Base-by-base conservation (phyloP, 2,113 vertebrate species). In the Poecilia latipinna region DNA sequence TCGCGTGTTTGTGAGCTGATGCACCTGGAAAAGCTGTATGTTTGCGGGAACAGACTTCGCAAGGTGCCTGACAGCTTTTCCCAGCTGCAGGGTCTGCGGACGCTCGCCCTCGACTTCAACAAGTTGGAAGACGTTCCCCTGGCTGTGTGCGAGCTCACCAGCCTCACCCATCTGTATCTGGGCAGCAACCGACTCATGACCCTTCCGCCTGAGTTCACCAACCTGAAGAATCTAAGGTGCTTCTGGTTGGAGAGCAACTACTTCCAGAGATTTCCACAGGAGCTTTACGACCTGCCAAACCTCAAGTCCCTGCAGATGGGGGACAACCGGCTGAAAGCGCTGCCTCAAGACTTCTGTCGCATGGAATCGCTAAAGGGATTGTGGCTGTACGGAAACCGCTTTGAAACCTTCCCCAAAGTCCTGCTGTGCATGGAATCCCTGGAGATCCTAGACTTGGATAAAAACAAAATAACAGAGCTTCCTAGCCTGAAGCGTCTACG, bases 331-430 rank as follows among this genome's bases (percentile, higher is more conserved):
- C 79, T 99, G 77, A 91, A 93, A 54, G 86, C 88, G 1, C 94
- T 99, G 85, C 98, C 98, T 1, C 66, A 90, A 1, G 94, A 94
- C 64, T 88, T 99, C 83, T 76, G 73, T 5, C 91, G 93, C 84
- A 97, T 99, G 97, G 93, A 89, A n/a, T 90, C 92, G 3, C 87
- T 99, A 61, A 94, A 94, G 0, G 96, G 97, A 28, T 94, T 99
- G 35, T 99, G 98, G 98, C 93, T 99, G 13, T 98, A 99, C 10
- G 96, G 96, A 10, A 99, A 99, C 82, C 97, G 96, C 77, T 97
- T 99, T 77, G 90, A 95, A 7, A 94, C 94, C 64, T 98, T 99
- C 63, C 98, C 97, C 0, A 86, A 85, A 0, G 94, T 92, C 39
- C 92, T 99, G 86, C 90, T 98, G 72, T 94, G 92, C 71, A 96